These are phyloP conservation scores for Colostygia pectinataria DNA, from an alignment of 2,888 invertebrate genomes.

Conservation along the genomic window DNA sequence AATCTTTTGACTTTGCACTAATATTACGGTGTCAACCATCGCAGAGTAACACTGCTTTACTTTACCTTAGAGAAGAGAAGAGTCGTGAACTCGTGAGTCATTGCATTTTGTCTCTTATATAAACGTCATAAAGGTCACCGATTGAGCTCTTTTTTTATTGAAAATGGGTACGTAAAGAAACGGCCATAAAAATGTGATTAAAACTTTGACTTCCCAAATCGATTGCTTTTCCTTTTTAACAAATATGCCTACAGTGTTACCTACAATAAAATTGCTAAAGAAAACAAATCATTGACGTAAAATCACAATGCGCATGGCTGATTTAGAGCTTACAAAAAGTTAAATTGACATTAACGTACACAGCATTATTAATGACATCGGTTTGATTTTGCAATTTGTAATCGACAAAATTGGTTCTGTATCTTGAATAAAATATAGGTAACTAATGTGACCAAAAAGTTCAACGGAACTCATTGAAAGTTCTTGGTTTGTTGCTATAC, in stretches of 20 bases:
- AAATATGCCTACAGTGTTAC: constrained; percentile 18
- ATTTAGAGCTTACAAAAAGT: no score
- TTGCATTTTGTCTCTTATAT: no score
- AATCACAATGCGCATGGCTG: neutral
- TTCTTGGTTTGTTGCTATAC: neutral
- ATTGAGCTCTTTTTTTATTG: no score
- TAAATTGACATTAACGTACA: neutral
- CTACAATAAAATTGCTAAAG: no score
- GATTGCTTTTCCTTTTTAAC: constrained; percentile 25
- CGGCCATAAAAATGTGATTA: constrained; percentile 33
- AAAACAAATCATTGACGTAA: no score
- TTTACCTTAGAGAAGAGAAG: no score
- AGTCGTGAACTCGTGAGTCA: no score
- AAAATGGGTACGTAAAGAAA: constrained; percentile 7
- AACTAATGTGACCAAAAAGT: neutral
- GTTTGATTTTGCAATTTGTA: neutral
- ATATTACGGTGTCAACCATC: no score
- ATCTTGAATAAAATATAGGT: constrained; percentile 11
- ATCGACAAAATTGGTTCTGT: neutral
- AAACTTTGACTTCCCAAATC: constrained; percentile 31
- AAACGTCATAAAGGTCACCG: no score
- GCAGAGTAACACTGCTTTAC: no score
- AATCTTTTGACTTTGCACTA: no score
- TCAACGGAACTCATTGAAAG: constrained; percentile 4
- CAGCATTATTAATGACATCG: no score